A percentile compares a stretch with the other conserved stretches of the same genome.
Evolutionary conservation across 2,113 vertebrate genomes (phyloP).

Genomic region (Thunnus maccoyii): DNA sequence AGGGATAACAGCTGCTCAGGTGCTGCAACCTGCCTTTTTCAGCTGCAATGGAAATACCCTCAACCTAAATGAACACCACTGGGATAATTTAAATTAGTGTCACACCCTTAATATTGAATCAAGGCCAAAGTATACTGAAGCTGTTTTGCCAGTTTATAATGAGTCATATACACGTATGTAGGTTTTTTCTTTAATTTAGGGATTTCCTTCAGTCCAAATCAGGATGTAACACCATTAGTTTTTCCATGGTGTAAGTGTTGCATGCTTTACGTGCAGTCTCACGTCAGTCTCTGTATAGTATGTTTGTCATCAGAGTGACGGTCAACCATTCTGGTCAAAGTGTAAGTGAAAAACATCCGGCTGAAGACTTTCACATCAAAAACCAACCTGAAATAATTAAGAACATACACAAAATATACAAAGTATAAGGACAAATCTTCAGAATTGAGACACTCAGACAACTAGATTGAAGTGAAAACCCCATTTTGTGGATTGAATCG

Average conservation of each 20-base stretch:
- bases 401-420: neutral
- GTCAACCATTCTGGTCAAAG: constrained; percentile 5
- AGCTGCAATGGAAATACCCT: constrained; percentile 54
- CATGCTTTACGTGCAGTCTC: constrained; percentile 1
- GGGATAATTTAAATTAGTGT: constrained; percentile 44
- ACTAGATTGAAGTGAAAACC: no score
- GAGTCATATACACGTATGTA: constrained; percentile 13
- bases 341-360: neutral
- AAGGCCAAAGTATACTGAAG: constrained; percentile 38
- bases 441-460: no score
- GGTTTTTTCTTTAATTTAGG: constrained; percentile 63
- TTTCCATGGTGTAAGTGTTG: constrained; percentile 57
- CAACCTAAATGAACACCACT: constrained; percentile 30
- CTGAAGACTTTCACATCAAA: neutral
- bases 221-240: constrained; percentile 2
- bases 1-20: constrained; percentile 68
- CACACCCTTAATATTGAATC: constrained; percentile 39
- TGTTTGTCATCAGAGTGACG: neutral
- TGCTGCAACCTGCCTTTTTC: constrained; percentile 45
- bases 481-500: no score
- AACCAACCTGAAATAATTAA: neutral
- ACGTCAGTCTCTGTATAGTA: neutral
- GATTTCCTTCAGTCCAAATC: constrained; percentile 44
- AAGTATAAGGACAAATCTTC: no score
- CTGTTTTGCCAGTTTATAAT: constrained; percentile 58